A percentile compares a stretch with the other conserved stretches of the same genome.
phyloP scores from a whole-genome alignment of 2,797 vertebrate species.

The Sebastes diploproa region DNA sequence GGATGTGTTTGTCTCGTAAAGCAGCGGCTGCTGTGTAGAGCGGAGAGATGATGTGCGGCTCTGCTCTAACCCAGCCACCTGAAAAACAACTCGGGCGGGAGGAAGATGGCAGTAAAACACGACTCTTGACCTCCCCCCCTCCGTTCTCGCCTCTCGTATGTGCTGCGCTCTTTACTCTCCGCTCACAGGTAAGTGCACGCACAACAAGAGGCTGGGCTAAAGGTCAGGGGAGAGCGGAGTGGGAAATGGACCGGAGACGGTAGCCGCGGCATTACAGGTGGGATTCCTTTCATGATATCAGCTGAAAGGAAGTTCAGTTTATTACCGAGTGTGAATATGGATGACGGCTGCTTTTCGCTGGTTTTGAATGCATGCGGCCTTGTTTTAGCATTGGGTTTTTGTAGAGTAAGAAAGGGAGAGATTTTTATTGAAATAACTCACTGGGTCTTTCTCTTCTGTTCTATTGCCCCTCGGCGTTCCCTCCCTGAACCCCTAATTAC shows the following conservation, averaged over 20 bases:
- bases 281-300: constrained; percentile 1
- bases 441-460: constrained; percentile 1
- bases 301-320: constrained; percentile 24
- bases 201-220: constrained; percentile 13
- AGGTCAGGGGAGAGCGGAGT: constrained; percentile 15
- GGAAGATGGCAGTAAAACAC: constrained; percentile 24
- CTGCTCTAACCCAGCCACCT: constrained; percentile 12
- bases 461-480: constrained; percentile 3
- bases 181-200: not conserved
- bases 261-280: not conserved
- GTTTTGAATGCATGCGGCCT: not conserved
- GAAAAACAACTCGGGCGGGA: constrained; percentile 23
- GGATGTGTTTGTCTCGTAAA: constrained; percentile 53
- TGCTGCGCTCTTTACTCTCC: not conserved
- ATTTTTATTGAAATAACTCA: constrained; percentile 19
- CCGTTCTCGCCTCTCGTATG: not conserved
- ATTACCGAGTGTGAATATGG: constrained; percentile 1
- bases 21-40: not conserved
- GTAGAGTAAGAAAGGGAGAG: not conserved
- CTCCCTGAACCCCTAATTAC: constrained; percentile 67
- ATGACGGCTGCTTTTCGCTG: constrained; percentile 2
- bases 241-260: not conserved
- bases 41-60: constrained; percentile 21
- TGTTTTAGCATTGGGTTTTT: not conserved
- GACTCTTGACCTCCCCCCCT: constrained; percentile 24